A percentile compares a stretch with the other conserved stretches of the same genome.
Evolutionary conservation across 2,113 vertebrate genomes (phyloP).

Genomic region (Malaclemys terrapin): DNA sequence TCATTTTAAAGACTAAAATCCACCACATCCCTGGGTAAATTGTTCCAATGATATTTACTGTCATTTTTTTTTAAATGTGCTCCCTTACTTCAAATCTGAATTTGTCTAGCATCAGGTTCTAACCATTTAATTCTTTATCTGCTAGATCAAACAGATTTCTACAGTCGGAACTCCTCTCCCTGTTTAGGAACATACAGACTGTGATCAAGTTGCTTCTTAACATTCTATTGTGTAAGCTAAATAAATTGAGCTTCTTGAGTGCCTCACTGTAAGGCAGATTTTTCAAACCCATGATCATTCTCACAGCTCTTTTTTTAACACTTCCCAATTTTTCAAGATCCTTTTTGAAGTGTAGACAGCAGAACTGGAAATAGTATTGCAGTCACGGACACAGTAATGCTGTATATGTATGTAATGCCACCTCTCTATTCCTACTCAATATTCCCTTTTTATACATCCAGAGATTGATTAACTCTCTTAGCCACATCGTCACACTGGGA

Average conservation of each 20-base stretch:
- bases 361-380: background rate
- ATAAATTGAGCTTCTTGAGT: background rate
- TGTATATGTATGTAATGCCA: background rate
- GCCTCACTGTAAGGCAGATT: background rate
- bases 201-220: background rate
- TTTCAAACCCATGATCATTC: background rate
- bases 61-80: background rate
- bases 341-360: background rate
- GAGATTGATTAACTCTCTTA: background rate
- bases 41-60: background rate
- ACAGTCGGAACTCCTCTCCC: too few species aligned
- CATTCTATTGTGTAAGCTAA: background rate
- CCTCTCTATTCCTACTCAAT: background rate
- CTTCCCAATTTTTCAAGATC: background rate
- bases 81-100: background rate
- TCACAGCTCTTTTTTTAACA: background rate
- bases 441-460: background rate
- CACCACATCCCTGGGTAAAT: background rate
- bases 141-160: too few species aligned
- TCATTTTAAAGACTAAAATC: background rate
- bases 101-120: background rate
- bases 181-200: too few species aligned
- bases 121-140: too few species aligned
- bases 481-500: background rate
- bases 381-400: background rate